phyloP scores from a whole-genome alignment of 2,888 invertebrate genomes.

The Sturmia bella region DNA sequence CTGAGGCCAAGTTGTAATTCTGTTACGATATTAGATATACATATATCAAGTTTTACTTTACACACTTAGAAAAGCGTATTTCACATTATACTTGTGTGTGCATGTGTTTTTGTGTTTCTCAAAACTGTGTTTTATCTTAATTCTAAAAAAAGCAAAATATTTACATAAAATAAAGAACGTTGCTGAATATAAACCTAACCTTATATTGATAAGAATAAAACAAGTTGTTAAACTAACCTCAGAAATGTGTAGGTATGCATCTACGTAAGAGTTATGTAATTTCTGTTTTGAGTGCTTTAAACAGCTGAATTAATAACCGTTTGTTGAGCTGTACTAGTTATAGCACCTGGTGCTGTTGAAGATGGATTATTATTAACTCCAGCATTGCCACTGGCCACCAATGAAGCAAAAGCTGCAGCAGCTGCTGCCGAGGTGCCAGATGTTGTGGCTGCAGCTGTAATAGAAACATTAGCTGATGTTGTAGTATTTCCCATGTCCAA shows the following conservation, averaged over 20 bases:
- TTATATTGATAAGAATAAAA: constrained; percentile 27
- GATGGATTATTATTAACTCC: constrained; percentile 49
- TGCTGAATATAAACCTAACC: constrained; percentile 22
- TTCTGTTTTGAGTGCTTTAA: constrained; percentile 69
- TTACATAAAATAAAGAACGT: constrained; percentile 34
- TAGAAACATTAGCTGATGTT: constrained; percentile 75
- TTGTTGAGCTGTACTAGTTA: constrained; percentile 73
- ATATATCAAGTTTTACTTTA: constrained; percentile 1
- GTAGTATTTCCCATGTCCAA: constrained; percentile 73
- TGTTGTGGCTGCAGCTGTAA: constrained; percentile 76
- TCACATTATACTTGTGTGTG: constrained; percentile 1
- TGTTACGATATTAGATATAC: too few relatives aligned
- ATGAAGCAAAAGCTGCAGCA: constrained; percentile 77
- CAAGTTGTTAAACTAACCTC: constrained; percentile 39
- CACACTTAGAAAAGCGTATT: not conserved
- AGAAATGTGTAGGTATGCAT: constrained; percentile 20
- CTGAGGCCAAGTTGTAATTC: too few relatives aligned
- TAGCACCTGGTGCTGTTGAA: constrained; percentile 53
- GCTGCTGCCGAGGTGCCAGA: constrained; percentile 75
- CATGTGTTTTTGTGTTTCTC: constrained; percentile 39
- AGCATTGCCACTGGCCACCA: constrained; percentile 68
- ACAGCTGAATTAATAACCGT: constrained; percentile 80
- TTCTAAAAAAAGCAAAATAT: constrained; percentile 35
- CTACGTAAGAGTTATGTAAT: not conserved
- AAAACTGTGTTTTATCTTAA: constrained; percentile 28